Percentiles rank a stretch among this genome's conserved stretches.
Evolutionary conservation across 2,888 invertebrate genomes (phyloP).

Genomic region (Amblyjoppa fuscipennis): DNA sequence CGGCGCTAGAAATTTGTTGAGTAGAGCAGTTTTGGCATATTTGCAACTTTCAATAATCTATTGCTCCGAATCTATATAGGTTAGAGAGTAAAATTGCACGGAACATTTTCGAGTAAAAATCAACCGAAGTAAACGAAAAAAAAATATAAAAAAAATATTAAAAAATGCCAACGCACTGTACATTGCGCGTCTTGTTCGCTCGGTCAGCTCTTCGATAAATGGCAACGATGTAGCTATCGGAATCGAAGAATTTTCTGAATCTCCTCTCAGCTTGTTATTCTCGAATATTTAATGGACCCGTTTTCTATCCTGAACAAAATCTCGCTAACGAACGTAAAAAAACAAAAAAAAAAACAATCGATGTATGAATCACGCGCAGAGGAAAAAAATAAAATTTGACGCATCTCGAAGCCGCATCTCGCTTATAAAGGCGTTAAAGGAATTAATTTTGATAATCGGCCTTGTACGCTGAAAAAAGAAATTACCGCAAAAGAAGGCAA

Average conservation of each 20-base stretch:
- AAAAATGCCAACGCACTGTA: too few species aligned
- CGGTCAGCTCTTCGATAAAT: constrained; percentile 1
- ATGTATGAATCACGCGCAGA: not conserved
- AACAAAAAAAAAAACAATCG: not conserved
- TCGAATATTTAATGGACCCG: constrained; percentile 42
- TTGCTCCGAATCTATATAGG: too few species aligned
- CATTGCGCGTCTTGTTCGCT: not conserved
- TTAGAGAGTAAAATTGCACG: too few species aligned
- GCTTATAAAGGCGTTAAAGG: not conserved
- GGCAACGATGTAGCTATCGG: not conserved
- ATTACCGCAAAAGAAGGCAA: too few species aligned
- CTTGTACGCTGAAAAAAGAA: too few species aligned
- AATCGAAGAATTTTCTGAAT: not conserved
- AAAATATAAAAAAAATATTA: too few species aligned
- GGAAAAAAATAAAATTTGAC: not conserved
- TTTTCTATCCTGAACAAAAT: constrained; percentile 21
- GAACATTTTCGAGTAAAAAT: too few species aligned
- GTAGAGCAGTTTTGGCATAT: too few species aligned
- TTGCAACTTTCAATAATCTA: too few species aligned
- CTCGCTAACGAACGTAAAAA: not conserved
- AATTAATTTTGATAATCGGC: too few species aligned
- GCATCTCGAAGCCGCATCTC: constrained; percentile 17
- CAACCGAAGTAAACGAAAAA: too few species aligned
- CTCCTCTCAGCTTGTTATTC: constrained; percentile 21
- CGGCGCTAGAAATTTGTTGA: too few species aligned